Base-by-base conservation (phyloP, 2,113 vertebrate genomes). In the Melanocharis versteri region DNA sequence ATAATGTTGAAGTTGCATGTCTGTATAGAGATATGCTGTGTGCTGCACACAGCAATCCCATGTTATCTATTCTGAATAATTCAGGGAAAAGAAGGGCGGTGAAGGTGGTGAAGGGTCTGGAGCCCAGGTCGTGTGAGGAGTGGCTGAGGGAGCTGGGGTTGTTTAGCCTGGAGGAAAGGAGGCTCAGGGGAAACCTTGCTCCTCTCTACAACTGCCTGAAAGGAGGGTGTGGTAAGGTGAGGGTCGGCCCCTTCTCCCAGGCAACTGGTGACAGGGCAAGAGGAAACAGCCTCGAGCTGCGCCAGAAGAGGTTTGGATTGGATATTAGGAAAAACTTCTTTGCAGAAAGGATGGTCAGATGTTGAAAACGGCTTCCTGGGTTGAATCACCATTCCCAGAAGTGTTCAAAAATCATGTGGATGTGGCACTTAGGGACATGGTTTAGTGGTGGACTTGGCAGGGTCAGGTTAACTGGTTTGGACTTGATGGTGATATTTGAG, bases 161-260 rank as follows among this genome's bases (percentile, higher is more conserved):
- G 33, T 61, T 53, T n/a, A 33, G 28, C 39, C 13, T 87, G 56
- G 19, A 54, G 39, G 30, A 45, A 19, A 47, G 47, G 35, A 13
- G 11, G 31, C 31, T 76, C 21, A 22, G 71, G 31, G 17, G 13
- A 42, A 7, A 27, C 31, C 9, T 35, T 21, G 14, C 1, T 27
- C 10, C 12, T 53, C 4, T 39, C 23, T n/a, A 7, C 28, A 13
- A 5, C 10, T 24, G 9, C 19, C 15, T 47, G 56, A 53, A 30
- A 40, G 56, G 8, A 61, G 31, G 5, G 3, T 77, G 37, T 50
- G 27, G 6, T 44, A 37, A 37, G 37, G 10, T 42, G 45, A 31
- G 31, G 26, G 22, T 44, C 0, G 0, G 12, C 10, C 22, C 33
- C 33, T 77, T 51, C 21, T 33, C 28, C 7, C n/a, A 20, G 11